Conservation (phyloP, 2,888 invertebrate genomes). For the Dione vanillae region DNA sequence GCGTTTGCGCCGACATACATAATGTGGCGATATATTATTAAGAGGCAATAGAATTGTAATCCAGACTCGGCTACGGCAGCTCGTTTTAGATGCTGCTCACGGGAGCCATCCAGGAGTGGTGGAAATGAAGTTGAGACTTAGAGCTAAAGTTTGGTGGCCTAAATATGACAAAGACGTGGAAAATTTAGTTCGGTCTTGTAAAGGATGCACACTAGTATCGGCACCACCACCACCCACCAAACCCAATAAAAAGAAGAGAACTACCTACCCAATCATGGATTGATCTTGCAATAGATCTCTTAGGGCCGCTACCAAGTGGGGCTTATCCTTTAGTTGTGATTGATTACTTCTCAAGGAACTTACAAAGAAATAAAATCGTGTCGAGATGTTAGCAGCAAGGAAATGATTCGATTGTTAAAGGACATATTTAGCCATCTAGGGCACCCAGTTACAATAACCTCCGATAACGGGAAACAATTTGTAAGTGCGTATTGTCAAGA, state of each 20-base stretch:
- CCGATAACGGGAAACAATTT: too few relatives aligned
- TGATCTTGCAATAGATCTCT: slow-evolving; percentile 50
- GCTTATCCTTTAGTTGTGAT: slow-evolving; percentile 35
- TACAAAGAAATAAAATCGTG: slow-evolving; percentile 42
- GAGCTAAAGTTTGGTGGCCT: slow-evolving; percentile 50
- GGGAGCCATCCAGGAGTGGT: slow-evolving; percentile 48
- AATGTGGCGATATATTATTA: slow-evolving; percentile 39
- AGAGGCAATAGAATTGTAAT: slow-evolving; percentile 46
- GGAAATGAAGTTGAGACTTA: slow-evolving; percentile 45
- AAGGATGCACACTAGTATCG: too few relatives aligned
- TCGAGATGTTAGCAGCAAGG: slow-evolving; percentile 9
- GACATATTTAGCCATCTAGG: too few relatives aligned
- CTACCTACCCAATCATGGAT: slow-evolving; percentile 45
- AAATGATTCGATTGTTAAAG: slow-evolving; percentile 15
- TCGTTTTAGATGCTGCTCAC: slow-evolving; percentile 47
- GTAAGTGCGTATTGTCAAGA: too few relatives aligned
- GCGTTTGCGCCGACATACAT: too few relatives aligned
- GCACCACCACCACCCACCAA: slow-evolving; percentile 34
- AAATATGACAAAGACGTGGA: slow-evolving; percentile 45
- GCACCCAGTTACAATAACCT: too few relatives aligned
- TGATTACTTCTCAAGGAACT: slow-evolving; percentile 40
- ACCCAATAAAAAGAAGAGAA: slow-evolving; percentile 45
- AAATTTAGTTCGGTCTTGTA: slow-evolving; percentile 37
- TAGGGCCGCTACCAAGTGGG: slow-evolving; percentile 44
- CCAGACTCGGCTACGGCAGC: slow-evolving; percentile 36